phyloP scores from a whole-genome alignment of 2,888 invertebrate genomes.

The Epistrophella euchroma region DNA sequence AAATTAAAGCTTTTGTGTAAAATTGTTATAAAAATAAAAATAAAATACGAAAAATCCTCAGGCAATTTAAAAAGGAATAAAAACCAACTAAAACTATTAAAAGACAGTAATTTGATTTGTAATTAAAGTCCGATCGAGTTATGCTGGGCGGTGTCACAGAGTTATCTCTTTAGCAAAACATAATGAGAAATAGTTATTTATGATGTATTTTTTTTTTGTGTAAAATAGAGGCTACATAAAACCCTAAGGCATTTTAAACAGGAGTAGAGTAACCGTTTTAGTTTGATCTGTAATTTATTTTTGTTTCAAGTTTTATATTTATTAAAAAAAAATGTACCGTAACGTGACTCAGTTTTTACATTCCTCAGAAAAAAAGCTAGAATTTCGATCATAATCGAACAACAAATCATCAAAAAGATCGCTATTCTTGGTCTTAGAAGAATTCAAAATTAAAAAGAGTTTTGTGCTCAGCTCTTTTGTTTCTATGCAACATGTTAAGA shows the following conservation, averaged over 20 bases:
- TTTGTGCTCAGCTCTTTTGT: conserved; percentile 10
- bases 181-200: conserved; percentile 17
- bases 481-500: not conserved
- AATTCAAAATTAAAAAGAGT: not conserved
- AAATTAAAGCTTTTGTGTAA: conserved; percentile 26
- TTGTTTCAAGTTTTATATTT: not conserved
- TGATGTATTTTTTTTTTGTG: not conserved
- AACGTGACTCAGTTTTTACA: not conserved
- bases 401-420: not conserved
- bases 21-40: conserved; percentile 13
- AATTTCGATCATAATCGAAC: not conserved
- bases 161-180: conserved; percentile 64
- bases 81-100: conserved; percentile 4
- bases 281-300: not conserved
- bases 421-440: not conserved
- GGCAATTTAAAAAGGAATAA: not conserved
- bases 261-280: not conserved
- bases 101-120: conserved; percentile 54
- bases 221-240: not conserved
- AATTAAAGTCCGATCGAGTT: conserved; percentile 59
- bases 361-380: not conserved
- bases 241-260: not conserved
- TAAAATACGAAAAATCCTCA: not conserved
- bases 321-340: not conserved
- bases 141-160: conserved; percentile 64